These are phyloP conservation scores for western clawed frog (Xenopus tropicalis) DNA, from an alignment of 2,113 vertebrate species.

Conservation along the genomic window UCB_Xtro_10.0 CM004446.2:55742001-55742500, in stretches of 20 bases:
- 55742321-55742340: background rate
- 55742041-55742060: conserved; percentile 29
- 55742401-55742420: too few relatives aligned
- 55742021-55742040: conserved; percentile 31
- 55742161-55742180: background rate
- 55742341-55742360: too few relatives aligned
- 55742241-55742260: too few relatives aligned
- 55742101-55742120: background rate
- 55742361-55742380: too few relatives aligned
- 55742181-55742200: background rate
- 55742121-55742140: conserved; percentile 1
- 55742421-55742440: too few relatives aligned
- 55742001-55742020: conserved; percentile 39
- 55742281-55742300: too few relatives aligned
- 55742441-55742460: too few relatives aligned
- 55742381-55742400: too few relatives aligned
- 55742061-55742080: conserved; percentile 27
- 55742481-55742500: too few relatives aligned
- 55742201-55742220: background rate
- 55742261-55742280: too few relatives aligned
- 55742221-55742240: background rate
- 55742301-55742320: background rate
- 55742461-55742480: too few relatives aligned
- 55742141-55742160: conserved; percentile 1
- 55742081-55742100: conserved; percentile 8